phyloP scores from a whole-genome alignment of 2,888 invertebrate genomes.

The Clitarchus hookeri region DNA sequence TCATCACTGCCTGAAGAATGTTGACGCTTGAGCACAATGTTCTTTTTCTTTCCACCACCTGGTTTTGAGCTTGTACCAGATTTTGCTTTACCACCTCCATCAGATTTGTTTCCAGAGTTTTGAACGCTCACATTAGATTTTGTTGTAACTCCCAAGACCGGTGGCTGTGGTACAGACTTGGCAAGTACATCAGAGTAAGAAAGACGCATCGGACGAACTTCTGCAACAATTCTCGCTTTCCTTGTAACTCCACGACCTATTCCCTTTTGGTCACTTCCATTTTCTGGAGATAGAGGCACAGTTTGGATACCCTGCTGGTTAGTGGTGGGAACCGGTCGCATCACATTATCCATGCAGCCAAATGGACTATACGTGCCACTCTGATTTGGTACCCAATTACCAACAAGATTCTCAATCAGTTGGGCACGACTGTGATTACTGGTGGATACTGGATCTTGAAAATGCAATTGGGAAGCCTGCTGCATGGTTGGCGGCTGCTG shows the following conservation, averaged over 20 bases:
- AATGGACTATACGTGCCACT: constrained; percentile 76
- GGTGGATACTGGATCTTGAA: constrained; percentile 16
- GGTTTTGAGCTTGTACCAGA: constrained; percentile 4
- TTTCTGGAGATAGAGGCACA: constrained; percentile 24
- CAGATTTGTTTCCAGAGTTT: constrained; percentile 49
- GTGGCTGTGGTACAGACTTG: constrained; percentile 59
- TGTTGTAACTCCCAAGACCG: not conserved
- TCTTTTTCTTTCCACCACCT: constrained; percentile 37
- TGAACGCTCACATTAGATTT: not conserved
- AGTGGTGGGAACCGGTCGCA: constrained; percentile 43
- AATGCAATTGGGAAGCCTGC: constrained; percentile 39
- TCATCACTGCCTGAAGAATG: constrained; percentile 62
- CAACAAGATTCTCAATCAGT: constrained; percentile 71
- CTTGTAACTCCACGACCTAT: constrained; percentile 38
- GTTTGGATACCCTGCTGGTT: constrained; percentile 39
- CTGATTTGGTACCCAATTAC: constrained; percentile 73
- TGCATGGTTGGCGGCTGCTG: constrained; percentile 48
- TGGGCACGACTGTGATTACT: constrained; percentile 49
- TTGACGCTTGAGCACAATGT: constrained; percentile 55
- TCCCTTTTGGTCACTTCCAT: constrained; percentile 47
- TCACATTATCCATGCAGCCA: constrained; percentile 64
- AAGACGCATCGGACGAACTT: constrained; percentile 79
- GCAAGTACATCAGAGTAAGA: constrained; percentile 83
- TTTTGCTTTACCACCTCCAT: constrained; percentile 46
- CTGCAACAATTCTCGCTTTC: constrained; percentile 47